A percentile compares a stretch with the other conserved stretches of the same genome.
Conservation (phyloP, 2,888 invertebrate species). For the Sicus ferrugineus region DNA sequence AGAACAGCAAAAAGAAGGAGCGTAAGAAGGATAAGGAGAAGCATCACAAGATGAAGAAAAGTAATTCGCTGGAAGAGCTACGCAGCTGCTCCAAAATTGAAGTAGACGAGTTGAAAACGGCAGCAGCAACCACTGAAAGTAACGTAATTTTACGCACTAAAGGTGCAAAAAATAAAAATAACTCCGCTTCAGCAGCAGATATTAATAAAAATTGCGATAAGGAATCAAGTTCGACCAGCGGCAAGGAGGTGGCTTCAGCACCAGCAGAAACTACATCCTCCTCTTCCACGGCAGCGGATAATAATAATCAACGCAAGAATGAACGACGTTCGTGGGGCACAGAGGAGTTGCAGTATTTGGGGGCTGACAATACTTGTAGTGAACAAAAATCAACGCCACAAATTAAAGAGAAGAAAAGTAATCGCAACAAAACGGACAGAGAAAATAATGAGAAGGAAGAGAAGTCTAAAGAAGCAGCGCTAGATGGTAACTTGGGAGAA, state of each 20-base stretch:
- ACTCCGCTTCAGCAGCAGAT: slow-evolving; percentile 53
- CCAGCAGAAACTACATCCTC: slow-evolving; percentile 30
- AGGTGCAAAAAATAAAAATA: slow-evolving; percentile 48
- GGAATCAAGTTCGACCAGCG: slow-evolving; percentile 1
- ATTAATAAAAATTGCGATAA: slow-evolving; percentile 53
- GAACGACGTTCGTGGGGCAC: slow-evolving; percentile 76
- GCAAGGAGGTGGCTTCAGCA: slow-evolving; percentile 25
- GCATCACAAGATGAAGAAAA: slow-evolving; percentile 69
- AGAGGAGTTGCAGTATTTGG: slow-evolving; percentile 68
- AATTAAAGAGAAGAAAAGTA: slow-evolving; percentile 47
- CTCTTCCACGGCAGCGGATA: slow-evolving; percentile 39
- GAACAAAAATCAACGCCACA: slow-evolving; percentile 45
- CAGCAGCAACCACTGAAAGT: slow-evolving; percentile 57
- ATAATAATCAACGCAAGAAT: slow-evolving; percentile 49
- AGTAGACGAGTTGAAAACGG: slow-evolving; percentile 68
- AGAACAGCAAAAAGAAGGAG: slow-evolving; percentile 60
- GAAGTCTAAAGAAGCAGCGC: slow-evolving; percentile 30
- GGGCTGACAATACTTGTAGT: slow-evolving; percentile 44
- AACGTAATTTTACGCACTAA: slow-evolving; percentile 60
- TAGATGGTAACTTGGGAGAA: slow-evolving; percentile 17
- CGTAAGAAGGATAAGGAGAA: slow-evolving; percentile 64
- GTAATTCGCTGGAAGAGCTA: slow-evolving; percentile 82
- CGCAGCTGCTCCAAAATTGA: slow-evolving; percentile 76
- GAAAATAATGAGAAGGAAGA: slow-evolving; percentile 42
- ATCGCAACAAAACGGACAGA: slow-evolving; percentile 40